Conservation (phyloP, 2,113 vertebrate species). For the Nestor notabilis region DNA sequence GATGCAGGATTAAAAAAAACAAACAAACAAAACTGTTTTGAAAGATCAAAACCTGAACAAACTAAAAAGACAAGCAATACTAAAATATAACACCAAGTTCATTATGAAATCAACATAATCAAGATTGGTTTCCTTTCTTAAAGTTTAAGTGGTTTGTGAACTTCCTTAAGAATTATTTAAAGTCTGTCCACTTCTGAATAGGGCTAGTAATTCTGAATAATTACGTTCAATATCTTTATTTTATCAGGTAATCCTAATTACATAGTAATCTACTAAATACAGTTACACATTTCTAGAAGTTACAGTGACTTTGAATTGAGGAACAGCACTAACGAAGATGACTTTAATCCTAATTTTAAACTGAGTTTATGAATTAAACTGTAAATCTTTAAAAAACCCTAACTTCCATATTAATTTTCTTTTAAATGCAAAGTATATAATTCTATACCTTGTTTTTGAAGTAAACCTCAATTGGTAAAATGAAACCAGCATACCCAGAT, state of each 20-base stretch:
- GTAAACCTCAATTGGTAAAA: constrained; percentile 91
- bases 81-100: not conserved
- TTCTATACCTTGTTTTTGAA: constrained; percentile 90
- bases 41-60: not conserved
- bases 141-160: not conserved
- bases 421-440: not conserved
- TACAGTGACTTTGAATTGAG: not conserved
- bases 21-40: not conserved
- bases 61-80: not conserved
- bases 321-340: not conserved
- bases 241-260: not conserved
- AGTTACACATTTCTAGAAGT: fast-evolving
- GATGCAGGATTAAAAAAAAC: not conserved
- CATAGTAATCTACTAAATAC: not conserved
- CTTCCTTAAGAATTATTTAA: not conserved
- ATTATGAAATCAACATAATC: not conserved
- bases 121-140: not conserved
- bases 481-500: constrained; percentile 92
- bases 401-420: not conserved
- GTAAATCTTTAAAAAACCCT: not conserved
- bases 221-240: not conserved
- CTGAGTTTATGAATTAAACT: not conserved
- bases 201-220: not conserved
- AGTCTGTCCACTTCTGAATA: not conserved
- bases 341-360: not conserved